phyloP scores from a whole-genome alignment of 2,113 vertebrate genomes.

The Fulmarus glacialis region DNA sequence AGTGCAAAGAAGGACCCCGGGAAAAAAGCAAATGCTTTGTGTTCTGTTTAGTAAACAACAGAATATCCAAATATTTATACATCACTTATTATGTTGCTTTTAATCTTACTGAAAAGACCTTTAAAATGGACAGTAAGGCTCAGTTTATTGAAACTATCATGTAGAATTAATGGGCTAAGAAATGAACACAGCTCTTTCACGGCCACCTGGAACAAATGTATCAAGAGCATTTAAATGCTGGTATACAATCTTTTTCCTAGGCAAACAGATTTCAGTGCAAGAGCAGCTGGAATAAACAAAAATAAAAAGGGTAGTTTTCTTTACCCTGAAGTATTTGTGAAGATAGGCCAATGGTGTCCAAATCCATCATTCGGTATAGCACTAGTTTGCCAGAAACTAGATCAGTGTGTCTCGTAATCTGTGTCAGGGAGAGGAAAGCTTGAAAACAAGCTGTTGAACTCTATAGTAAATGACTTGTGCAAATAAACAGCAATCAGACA shows the following conservation, averaged over 20 bases:
- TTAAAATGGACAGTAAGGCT: background rate
- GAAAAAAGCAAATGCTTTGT: background rate
- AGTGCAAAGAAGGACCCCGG: background rate
- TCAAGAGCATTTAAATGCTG: background rate
- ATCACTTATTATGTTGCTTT: background rate
- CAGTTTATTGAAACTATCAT: background rate
- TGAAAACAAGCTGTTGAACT: background rate
- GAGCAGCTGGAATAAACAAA: background rate
- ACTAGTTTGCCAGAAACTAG: background rate
- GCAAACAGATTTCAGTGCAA: background rate
- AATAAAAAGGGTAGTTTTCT: background rate
- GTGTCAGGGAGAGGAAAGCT: background rate
- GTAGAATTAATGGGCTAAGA: background rate
- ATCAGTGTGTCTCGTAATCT: background rate
- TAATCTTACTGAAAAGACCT: background rate
- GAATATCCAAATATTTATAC: slow-evolving; percentile 14
- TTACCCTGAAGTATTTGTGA: background rate
- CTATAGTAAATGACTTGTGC: background rate
- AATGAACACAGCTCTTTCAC: background rate
- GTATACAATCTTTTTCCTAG: background rate
- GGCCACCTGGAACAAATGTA: background rate
- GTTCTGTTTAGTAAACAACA: background rate
- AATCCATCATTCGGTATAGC: background rate
- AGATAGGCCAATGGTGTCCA: background rate
- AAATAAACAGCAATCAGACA: background rate